These are phyloP conservation scores for Tadarida brasiliensis DNA, from an alignment of 2,797 vertebrate genomes.

Conservation along the genomic window DNA sequence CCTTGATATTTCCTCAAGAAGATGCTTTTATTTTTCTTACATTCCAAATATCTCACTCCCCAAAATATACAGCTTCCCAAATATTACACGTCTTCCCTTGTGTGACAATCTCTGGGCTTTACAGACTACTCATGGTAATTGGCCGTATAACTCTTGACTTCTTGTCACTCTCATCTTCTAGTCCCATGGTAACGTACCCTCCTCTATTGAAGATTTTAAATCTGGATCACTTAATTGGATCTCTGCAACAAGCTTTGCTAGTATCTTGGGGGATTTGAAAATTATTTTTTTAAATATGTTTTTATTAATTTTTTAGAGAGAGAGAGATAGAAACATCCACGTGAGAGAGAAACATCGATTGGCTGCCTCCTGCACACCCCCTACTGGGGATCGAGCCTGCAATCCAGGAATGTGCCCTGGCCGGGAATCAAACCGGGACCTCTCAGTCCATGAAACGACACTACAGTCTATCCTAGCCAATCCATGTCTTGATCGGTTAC, in stretches of 20 bases:
- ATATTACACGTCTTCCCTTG: not conserved
- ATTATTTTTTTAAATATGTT: not conserved
- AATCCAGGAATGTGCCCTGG: too few relatives aligned
- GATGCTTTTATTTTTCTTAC: not conserved
- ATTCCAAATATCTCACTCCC: not conserved
- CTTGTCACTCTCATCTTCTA: not conserved
- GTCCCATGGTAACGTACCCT: not conserved
- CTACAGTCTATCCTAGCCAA: not conserved
- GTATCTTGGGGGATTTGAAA: not conserved
- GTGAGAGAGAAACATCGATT: too few relatives aligned
- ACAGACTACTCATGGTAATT: not conserved
- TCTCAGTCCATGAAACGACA: too few relatives aligned
- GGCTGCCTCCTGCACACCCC: too few relatives aligned
- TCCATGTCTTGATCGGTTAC: not conserved
- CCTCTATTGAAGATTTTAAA: slow-evolving; percentile 35
- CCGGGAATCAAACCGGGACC: too few relatives aligned
- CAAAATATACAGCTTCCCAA: not conserved
- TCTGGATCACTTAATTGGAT: not conserved
- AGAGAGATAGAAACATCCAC: too few relatives aligned
- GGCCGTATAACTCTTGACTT: not conserved
- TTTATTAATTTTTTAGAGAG: too few relatives aligned
- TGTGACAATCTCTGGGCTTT: not conserved
- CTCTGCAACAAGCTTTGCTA: not conserved
- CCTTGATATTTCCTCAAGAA: not conserved
- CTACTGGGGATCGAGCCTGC: too few relatives aligned